Evolutionary conservation across 2,797 vertebrate species (phyloP).

Genomic region (Lophotriccus pileatus): DNA sequence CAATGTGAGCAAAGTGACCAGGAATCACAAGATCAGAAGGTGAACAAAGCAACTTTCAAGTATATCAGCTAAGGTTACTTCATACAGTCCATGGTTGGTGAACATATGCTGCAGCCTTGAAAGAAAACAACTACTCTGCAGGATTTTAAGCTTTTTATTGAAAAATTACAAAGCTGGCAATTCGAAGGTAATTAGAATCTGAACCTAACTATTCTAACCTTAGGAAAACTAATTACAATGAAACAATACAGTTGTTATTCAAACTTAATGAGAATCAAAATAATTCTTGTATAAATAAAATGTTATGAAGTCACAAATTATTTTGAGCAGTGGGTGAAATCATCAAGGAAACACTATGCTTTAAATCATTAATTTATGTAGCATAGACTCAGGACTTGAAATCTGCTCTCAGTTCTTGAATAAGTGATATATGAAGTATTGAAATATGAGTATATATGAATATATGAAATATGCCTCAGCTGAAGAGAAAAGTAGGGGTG

Average conservation of each 20-base stretch:
- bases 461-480: background rate
- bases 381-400: background rate
- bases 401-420: background rate
- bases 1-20: background rate
- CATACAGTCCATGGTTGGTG: background rate
- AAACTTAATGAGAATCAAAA: background rate
- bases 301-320: background rate
- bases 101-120: background rate
- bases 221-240: background rate
- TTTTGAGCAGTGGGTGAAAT: background rate
- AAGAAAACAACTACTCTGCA: background rate
- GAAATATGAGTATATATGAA: fast-evolving
- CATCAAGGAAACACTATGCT: background rate
- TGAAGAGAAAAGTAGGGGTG: background rate
- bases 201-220: background rate
- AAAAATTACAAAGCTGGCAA: background rate
- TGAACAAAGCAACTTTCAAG: background rate
- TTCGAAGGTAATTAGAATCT: constrained; percentile 1
- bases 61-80: background rate
- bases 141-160: background rate
- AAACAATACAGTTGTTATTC: background rate
- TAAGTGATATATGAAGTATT: background rate
- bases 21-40: background rate
- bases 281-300: background rate
- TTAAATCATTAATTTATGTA: background rate